Percentiles rank a stretch among this genome's conserved stretches.
Evolutionary conservation across 2,797 vertebrate genomes (phyloP).

Genomic region (Centroberyx gerrardi): DNA sequence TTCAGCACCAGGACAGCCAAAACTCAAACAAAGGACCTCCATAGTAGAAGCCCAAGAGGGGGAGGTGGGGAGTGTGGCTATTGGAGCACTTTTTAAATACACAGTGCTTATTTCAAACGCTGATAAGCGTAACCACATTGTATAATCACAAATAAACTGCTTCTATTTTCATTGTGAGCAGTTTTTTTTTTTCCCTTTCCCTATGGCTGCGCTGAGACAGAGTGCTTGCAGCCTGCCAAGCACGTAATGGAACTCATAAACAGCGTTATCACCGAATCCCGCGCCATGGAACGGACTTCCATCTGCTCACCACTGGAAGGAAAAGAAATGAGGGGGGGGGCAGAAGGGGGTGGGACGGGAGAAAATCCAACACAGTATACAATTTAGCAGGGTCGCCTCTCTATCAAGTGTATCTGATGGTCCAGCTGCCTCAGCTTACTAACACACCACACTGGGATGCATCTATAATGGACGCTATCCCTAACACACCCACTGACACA

Average conservation of each 20-base stretch:
- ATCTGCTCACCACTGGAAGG: conserved; percentile 75
- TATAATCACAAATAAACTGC: conserved; percentile 76
- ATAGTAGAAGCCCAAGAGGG: not conserved
- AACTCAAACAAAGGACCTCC: conserved; percentile 20
- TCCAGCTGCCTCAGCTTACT: conserved; percentile 29
- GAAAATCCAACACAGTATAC: conserved; percentile 56
- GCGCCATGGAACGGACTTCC: conserved; percentile 71
- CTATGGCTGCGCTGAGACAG: conserved; percentile 57
- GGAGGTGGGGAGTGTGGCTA: not conserved
- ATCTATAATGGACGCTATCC: conserved; percentile 9
- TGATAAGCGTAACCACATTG: conserved; percentile 69
- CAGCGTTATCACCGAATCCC: conserved; percentile 79
- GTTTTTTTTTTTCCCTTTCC: conserved; percentile 23
- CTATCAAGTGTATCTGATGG: conserved; percentile 66
- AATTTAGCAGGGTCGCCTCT: conserved; percentile 53
- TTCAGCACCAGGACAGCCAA: not conserved
- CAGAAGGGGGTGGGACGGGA: conserved; percentile 31
- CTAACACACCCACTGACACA: not conserved
- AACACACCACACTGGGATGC: conserved; percentile 15
- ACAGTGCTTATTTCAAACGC: conserved; percentile 60
- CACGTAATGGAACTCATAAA: conserved; percentile 81
- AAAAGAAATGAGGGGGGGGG: conserved; percentile 34
- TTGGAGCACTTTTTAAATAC: conserved; percentile 54
- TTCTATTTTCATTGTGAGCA: conserved; percentile 69
- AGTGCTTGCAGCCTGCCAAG: conserved; percentile 68